Evolutionary conservation across 2,888 invertebrate genomes (phyloP).

Genomic region (Therioaphis trifolii): DNA sequence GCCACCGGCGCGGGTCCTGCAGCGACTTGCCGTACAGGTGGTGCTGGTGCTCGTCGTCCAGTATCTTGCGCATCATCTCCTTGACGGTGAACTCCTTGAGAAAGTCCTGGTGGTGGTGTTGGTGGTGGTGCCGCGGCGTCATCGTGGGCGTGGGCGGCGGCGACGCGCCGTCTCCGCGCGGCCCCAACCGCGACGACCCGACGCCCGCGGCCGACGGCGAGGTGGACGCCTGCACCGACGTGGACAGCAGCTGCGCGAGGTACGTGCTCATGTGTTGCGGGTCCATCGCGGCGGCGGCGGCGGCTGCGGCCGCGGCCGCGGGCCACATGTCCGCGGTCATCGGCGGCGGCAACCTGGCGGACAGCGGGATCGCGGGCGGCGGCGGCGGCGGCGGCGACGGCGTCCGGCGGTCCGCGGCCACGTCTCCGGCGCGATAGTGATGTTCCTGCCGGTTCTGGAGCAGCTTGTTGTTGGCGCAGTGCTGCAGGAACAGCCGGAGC

Average conservation of each 20-base stretch:
- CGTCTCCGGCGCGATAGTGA: constrained; percentile 64
- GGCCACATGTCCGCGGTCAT: constrained; percentile 53
- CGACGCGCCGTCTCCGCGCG: constrained; percentile 72
- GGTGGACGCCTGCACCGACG: constrained; percentile 26
- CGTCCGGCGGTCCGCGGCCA: constrained; percentile 67
- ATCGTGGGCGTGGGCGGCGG: constrained; percentile 67
- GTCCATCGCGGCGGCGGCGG: constrained; percentile 68
- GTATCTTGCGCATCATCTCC: constrained; percentile 73
- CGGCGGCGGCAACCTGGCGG: constrained; percentile 25
- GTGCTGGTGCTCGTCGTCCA: constrained; percentile 72
- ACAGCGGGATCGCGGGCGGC: background rate
- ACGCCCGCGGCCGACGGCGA: constrained; percentile 65
- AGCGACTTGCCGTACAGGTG: constrained; percentile 67
- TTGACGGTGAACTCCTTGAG: constrained; percentile 68
- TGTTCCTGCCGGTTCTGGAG: constrained; percentile 56
- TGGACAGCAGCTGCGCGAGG: constrained; percentile 64
- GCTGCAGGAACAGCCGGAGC: constrained; percentile 71
- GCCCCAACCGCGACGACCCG: constrained; percentile 68
- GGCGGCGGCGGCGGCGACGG: constrained; percentile 67
- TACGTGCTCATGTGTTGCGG: constrained; percentile 71
- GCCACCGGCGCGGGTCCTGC: constrained; percentile 66
- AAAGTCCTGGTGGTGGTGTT: constrained; percentile 67
- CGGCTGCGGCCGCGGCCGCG: constrained; percentile 63
- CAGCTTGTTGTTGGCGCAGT: constrained; percentile 69
- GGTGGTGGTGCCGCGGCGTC: constrained; percentile 57